phyloP scores from a whole-genome alignment of 2,888 invertebrate genomes.

The Pachymerium ferrugineum region DNA sequence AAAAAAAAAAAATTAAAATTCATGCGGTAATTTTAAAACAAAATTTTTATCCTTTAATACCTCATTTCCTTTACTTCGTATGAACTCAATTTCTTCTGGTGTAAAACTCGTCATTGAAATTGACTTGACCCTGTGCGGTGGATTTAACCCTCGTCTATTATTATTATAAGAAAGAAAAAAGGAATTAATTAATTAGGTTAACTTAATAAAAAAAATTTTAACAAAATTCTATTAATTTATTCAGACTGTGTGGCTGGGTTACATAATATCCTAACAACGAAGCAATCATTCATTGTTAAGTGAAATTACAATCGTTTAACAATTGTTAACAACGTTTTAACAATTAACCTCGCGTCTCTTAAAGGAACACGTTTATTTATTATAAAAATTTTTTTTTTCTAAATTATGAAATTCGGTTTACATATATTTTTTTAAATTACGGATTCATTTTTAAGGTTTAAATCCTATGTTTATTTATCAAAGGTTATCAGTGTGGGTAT shows the following conservation, averaged over 20 bases:
- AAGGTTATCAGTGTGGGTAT: no score
- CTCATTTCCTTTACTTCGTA: conserved; percentile 86
- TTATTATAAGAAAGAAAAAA: conserved; percentile 41
- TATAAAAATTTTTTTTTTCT: background rate
- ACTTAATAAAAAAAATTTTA: no score
- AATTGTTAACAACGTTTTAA: background rate
- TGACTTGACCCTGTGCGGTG: conserved; percentile 96
- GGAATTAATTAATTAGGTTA: no score
- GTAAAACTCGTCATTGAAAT: conserved; percentile 98
- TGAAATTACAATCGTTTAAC: background rate
- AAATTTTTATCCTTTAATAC: conserved; percentile 42
- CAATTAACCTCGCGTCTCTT: no score
- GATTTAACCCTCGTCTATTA: conserved; percentile 90
- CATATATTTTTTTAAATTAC: no score
- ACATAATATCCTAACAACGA: background rate
- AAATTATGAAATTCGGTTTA: background rate
- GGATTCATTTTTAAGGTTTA: no score
- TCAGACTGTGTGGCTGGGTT: no score
- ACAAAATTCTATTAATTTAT: no score
- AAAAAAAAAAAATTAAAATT: conserved; percentile 32
- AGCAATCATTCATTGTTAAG: background rate
- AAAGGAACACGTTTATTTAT: no score
- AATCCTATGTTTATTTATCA: no score
- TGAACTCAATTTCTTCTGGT: conserved; percentile 86
- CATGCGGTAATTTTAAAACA: background rate